Conservation (phyloP, 2,888 invertebrate genomes). For the Dendrolimus pini region DNA sequence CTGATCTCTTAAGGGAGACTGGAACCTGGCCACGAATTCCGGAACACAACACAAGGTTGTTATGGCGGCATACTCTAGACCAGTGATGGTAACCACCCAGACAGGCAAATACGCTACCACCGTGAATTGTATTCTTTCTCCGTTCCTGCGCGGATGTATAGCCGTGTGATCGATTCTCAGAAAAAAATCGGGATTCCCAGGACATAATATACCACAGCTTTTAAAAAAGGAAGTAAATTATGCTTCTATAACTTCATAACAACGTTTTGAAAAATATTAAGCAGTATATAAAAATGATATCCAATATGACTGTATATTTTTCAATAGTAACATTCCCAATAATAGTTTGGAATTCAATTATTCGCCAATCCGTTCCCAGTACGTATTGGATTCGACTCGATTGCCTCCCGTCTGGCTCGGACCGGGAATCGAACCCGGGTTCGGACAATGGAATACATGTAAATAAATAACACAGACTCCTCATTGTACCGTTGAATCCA, state of each 20-base stretch:
- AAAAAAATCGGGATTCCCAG: no score
- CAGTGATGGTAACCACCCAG: no score
- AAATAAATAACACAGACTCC: slow-evolving; percentile 67
- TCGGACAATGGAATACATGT: slow-evolving; percentile 59
- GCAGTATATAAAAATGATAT: slow-evolving; percentile 10
- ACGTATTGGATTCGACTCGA: slow-evolving; percentile 38
- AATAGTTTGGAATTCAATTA: slow-evolving; percentile 56
- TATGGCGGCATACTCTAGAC: no score
- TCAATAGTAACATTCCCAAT: slow-evolving; percentile 29
- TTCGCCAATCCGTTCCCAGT: slow-evolving; percentile 54
- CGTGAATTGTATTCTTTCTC: background rate
- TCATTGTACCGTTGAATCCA: slow-evolving; percentile 56
- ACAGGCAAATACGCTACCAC: no score
- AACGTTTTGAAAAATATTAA: no score
- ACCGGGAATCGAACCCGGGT: slow-evolving; percentile 46
- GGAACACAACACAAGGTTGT: no score
- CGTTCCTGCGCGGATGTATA: background rate
- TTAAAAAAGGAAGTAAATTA: no score
- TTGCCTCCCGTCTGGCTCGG: slow-evolving; percentile 51
- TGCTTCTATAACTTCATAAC: no score
- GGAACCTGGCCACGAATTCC: no score
- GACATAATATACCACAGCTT: no score
- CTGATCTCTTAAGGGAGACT: no score
- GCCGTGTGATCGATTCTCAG: no score
- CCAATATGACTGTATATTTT: slow-evolving; percentile 19